These are phyloP conservation scores for Salminus brasiliensis DNA, from an alignment of 2,113 vertebrate species.

Conservation along the genomic window DNA sequence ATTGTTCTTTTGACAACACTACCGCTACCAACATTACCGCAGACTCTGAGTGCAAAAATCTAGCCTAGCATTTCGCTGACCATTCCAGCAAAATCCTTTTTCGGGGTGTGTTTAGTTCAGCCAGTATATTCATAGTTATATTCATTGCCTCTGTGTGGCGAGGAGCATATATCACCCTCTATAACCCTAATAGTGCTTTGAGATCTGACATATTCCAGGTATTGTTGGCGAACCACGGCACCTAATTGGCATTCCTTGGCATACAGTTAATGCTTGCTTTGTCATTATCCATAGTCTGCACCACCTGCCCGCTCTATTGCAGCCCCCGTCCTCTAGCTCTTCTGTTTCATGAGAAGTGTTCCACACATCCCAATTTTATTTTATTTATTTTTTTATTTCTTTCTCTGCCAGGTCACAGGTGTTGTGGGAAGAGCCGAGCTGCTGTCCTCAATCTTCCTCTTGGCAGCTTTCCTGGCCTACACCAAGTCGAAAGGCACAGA, in stretches of 20 bases:
- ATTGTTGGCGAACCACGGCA: background rate
- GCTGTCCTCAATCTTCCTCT: slow-evolving; percentile 93
- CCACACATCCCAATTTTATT: background rate
- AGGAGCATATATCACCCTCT: background rate
- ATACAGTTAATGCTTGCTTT: background rate
- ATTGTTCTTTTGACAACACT: too few relatives aligned
- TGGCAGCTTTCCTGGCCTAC: slow-evolving; percentile 93
- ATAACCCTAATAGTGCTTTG: background rate
- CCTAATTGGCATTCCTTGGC: background rate
- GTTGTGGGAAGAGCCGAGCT: slow-evolving; percentile 97
- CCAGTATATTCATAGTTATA: too few relatives aligned
- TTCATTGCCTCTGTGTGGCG: too few relatives aligned
- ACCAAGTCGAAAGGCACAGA: slow-evolving; percentile 91
- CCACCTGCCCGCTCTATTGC: background rate
- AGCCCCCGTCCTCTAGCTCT: background rate
- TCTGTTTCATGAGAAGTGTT: background rate
- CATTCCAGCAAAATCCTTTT: too few relatives aligned
- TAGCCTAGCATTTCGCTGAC: background rate
- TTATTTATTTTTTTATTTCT: too few relatives aligned
- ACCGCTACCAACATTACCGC: too few relatives aligned
- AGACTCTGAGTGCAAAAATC: too few relatives aligned
- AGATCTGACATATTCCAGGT: background rate
- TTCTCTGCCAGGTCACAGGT: slow-evolving; percentile 86
- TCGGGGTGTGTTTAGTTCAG: too few relatives aligned
- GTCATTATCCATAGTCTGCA: background rate